Evolutionary conservation across 1,140 invertebrate genomes (phyloP), one percentile per base, ranked within the genome.

Genomic region (Pristionchus pacificus): DNA sequence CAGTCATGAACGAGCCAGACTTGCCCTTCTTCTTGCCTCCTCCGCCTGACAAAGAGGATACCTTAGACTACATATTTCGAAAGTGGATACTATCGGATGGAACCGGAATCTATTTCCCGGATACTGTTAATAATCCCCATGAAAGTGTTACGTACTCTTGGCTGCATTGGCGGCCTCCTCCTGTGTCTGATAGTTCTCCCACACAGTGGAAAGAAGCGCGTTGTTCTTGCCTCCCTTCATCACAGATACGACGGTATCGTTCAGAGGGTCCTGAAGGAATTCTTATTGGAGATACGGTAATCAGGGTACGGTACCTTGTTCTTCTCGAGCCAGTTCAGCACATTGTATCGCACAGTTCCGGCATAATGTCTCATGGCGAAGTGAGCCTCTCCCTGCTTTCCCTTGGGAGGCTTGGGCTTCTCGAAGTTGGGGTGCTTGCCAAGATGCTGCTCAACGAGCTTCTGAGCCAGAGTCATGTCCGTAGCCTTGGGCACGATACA

Each of bases 401-500:
- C 92, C 87, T 96, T 96, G 84, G 93, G 91, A 85, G 92, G 92
- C 85, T 93, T 95, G 38, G 95, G 95, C 77, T 88, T 88, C 88
- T 97, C 88, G 90, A 92, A 80, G 78, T 82, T 82, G 33, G 79
- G 79, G 68, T 80, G 79, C 87, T 98, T 98, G 86, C 95, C 95
- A 88, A 98, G 90, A 88, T 98, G 95, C 88, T 96, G 96, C 87
- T 92, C 91, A 88, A 92, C 94, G 89, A 98, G 88, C 87, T 98
- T 98, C 84, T 97, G 93, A 86, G 93, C 91, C 87, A 97, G 96
- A 83, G 95, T 96, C 87, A 91, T 91, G 86, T 98, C 95, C 78
- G 93, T 94, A 84, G 95, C 95, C 89, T 98, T 98, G 83, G 96
- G 96, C 90, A 98, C 97, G 92, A 98, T 98, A 92, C 93, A 97